Percentiles rank a stretch among this genome's conserved stretches.
These are phyloP conservation scores for Merluccius polli DNA, from an alignment of 2,797 vertebrate species.

Conservation along the genomic window DNA sequence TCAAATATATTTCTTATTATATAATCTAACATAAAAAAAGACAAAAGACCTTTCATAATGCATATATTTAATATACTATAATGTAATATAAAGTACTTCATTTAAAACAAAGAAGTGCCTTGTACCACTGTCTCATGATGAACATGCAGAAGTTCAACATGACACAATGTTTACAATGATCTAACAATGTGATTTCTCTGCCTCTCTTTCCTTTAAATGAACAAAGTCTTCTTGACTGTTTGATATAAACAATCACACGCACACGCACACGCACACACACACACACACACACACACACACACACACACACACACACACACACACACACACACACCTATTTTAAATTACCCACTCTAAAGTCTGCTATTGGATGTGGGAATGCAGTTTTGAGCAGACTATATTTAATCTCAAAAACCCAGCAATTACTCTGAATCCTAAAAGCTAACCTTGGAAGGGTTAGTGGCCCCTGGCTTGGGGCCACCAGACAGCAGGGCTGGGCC, in stretches of 20 bases:
- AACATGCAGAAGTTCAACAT: not conserved
- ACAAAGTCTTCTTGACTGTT: too few species aligned
- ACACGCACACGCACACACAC: conserved; percentile 11
- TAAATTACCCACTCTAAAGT: conserved; percentile 11
- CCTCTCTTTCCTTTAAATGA: too few species aligned
- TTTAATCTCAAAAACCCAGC: conserved; percentile 37
- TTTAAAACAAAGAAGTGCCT: not conserved
- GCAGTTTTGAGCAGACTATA: conserved; percentile 3
- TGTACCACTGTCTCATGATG: not conserved
- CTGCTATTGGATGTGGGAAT: conserved; percentile 48
- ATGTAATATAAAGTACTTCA: not conserved
- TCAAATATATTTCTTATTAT: too few species aligned
- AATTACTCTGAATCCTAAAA: conserved; percentile 59
- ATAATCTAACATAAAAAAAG: too few species aligned
- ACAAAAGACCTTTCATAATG: too few species aligned
- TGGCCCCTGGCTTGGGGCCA: not conserved
- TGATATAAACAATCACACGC: conserved; percentile 1
- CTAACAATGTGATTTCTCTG: not conserved
- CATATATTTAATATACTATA: too few species aligned
- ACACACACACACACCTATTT: conserved; percentile 11
- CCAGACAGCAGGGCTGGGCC: not conserved
- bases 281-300: conserved; percentile 9
- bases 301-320: conserved; percentile 24
- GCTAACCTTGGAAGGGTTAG: conserved; percentile 45
- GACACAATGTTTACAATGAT: not conserved